Base-by-base conservation (phyloP, 2,888 invertebrate species). In the Yponomeuta plumbellus region DNA sequence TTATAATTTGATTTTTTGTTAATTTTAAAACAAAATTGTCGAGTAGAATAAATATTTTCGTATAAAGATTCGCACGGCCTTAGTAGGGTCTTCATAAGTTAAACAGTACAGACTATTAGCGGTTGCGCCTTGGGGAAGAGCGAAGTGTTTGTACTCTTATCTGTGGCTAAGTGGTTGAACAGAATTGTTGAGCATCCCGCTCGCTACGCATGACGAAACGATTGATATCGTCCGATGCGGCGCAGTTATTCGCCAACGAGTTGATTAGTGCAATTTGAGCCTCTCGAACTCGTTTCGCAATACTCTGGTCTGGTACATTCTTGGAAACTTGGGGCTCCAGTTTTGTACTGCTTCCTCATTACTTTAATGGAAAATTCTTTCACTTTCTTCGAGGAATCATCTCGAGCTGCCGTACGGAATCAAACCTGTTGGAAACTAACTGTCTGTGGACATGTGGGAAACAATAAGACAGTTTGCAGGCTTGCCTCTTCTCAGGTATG, bases 221-320 rank as follows among this genome's bases (percentile, higher is more conserved):
- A 59, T 59, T 59, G 59, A 59, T 59, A 59, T 59, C 59, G n/a
- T n/a, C 21, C 22, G 59, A 59, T 59, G 59, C 20, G 23, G 23
- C 59, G 59, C 44, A 13, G 17, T 52, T 52, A 52, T 22, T 21
- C 44, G 63, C 40, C 10, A 44, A 63, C 63, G 39, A 63, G 63
- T 63, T 22, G 63, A 63, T 63, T 63, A 63, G 44, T n/a, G 63
- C 63, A 63, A 63, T 63, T 63, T 63, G 44, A 44, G 44, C 63
- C 44, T 21, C 21, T 44, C 20, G 22, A 11, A 5, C 44, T 44
- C 40, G 40, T 63, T 40, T 63, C 11, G 44, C 63, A 63, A 63
- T 63, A 20, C 11, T 63, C 22, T 21, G 13, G 17, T 63, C 22
- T 21, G 13, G 17, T 52, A 52, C 13, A 17, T 44, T 17, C 44